Evolutionary conservation across 1,140 invertebrate genomes (phyloP).

Genomic region (Drosophila orosa): DNA sequence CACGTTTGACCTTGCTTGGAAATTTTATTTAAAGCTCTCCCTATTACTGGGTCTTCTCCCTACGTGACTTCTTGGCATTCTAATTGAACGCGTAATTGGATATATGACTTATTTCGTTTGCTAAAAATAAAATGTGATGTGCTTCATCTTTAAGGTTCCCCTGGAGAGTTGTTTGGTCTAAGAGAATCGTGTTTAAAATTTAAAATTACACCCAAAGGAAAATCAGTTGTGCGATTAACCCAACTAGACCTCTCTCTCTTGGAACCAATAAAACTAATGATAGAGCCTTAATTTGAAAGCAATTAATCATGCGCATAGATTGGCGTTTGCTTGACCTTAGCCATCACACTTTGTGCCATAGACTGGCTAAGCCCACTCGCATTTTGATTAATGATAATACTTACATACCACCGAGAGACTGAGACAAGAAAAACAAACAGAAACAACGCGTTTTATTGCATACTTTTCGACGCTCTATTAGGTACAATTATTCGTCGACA

Average conservation of each 20-base stretch:
- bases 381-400: conserved; percentile 60
- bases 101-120: background rate
- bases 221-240: conserved; percentile 5
- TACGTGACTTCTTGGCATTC: conserved; percentile 21
- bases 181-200: background rate
- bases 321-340: conserved; percentile 41
- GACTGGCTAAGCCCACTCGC: conserved; percentile 12
- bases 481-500: conserved; percentile 44
- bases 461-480: conserved; percentile 68
- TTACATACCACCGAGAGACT: background rate
- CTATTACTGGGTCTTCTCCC: conserved; percentile 2
- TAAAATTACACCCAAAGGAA: background rate
- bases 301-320: conserved; percentile 44
- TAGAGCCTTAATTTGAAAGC: conserved; percentile 12
- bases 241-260: background rate
- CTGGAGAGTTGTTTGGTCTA: background rate
- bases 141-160: background rate
- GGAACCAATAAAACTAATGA: conserved; percentile 22
- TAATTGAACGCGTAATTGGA: conserved; percentile 17
- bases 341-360: conserved; percentile 23
- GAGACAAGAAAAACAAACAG: conserved; percentile 23
- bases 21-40: conserved; percentile 14
- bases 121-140: conserved; percentile 13
- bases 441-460: conserved; percentile 43
- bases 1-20: conserved; percentile 7